Conservation (phyloP, 2,797 vertebrate species). For the Heterohyrax brucei region DNA sequence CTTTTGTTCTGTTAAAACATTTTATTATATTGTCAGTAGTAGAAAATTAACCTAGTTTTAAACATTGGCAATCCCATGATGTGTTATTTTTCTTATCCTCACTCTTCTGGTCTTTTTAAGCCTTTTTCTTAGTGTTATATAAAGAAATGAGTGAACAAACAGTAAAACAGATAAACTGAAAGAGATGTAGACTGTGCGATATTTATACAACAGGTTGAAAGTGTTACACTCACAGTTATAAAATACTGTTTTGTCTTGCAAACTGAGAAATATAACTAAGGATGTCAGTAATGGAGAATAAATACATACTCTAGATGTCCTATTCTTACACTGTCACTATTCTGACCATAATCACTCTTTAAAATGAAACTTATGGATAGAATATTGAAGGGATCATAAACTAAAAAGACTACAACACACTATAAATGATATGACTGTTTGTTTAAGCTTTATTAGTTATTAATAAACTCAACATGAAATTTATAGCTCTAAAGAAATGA, state of each 20-base stretch:
- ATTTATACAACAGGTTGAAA: constrained; percentile 63
- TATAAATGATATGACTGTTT: constrained; percentile 82
- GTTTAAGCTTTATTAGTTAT: constrained; percentile 83
- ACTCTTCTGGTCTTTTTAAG: neutral
- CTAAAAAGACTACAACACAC: constrained; percentile 79
- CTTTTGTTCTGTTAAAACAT: neutral
- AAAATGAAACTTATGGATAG: constrained; percentile 73
- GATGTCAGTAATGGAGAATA: constrained; percentile 32
- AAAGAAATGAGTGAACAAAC: constrained; percentile 32
- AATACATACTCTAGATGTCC: constrained; percentile 53
- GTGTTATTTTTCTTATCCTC: neutral
- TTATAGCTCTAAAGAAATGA: constrained; percentile 80
- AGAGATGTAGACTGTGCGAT: constrained; percentile 55
- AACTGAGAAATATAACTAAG: constrained; percentile 65
- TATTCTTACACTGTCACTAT: constrained; percentile 55
- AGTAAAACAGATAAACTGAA: neutral
- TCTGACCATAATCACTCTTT: constrained; percentile 70
- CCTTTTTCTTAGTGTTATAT: neutral
- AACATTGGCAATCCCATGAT: neutral
- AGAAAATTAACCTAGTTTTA: neutral
- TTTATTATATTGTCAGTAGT: neutral
- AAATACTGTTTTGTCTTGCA: constrained; percentile 77
- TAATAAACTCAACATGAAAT: constrained; percentile 86
- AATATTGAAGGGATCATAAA: constrained; percentile 56
- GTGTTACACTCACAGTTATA: constrained; percentile 16